phyloP scores from a whole-genome alignment of 2,888 invertebrate species.

The Tetramorium bicarinatum region DNA sequence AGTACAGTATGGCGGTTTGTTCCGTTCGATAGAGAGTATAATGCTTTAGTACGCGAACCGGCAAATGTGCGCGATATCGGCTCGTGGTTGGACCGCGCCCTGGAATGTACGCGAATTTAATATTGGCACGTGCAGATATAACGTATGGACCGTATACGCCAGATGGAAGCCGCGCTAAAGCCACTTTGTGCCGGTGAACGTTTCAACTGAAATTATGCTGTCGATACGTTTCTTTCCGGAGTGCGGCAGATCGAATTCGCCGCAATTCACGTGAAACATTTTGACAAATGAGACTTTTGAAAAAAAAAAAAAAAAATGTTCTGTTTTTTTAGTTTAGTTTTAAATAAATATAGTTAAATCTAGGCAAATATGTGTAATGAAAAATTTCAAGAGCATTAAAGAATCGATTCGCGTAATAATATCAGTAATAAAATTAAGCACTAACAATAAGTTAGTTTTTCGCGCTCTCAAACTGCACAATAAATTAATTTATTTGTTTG shows the following conservation, averaged over 20 bases:
- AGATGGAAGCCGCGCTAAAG: slow-evolving; percentile 20
- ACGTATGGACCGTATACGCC: slow-evolving; percentile 29
- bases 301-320: not conserved
- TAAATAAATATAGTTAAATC: not conserved
- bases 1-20: slow-evolving; percentile 14
- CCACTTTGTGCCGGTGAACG: slow-evolving; percentile 37
- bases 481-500: not conserved
- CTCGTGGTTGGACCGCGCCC: slow-evolving; percentile 43
- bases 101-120: slow-evolving; percentile 55
- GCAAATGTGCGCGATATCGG: slow-evolving; percentile 44
- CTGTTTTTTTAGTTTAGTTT: not conserved
- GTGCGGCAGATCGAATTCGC: not conserved
- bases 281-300: not conserved
- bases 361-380: not conserved
- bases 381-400: not conserved
- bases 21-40: slow-evolving; percentile 35
- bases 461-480: not conserved
- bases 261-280: not conserved
- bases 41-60: slow-evolving; percentile 9
- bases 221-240: not conserved
- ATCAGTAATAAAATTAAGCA: not conserved
- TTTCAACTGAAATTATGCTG: slow-evolving; percentile 33
- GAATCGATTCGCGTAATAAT: not conserved
- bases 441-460: not conserved
- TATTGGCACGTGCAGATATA: slow-evolving; percentile 53